Base-by-base conservation (phyloP, 2,888 invertebrate species). In the Rotaria socialis region DNA sequence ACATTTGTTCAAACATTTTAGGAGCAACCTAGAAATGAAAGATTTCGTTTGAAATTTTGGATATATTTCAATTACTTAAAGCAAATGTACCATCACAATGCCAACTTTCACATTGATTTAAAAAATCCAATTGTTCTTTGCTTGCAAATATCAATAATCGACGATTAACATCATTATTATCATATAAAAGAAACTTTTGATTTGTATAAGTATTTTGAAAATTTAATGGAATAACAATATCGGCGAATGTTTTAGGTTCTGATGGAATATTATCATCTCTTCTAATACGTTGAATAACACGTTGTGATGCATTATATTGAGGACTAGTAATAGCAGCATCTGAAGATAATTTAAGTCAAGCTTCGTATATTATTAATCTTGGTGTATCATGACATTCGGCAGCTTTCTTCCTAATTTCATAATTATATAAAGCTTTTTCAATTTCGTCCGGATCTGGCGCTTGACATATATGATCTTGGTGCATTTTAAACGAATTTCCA, bases 361-460 rank as follows among this genome's bases (percentile, higher is more conserved):
- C 60, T n/a, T 60, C 60, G 24, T 60, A n/a, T 60, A 60, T 60
- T n/a, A 60, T 60, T 60, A 60, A 60, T 60, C 60, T 60, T 60
- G 60, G 60, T 19, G 60, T 5, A 60, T 6, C 60, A 60, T 60
- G 60, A 60, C 60, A 60, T 60, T 60, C n/a, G 4, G 24, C 60
- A 6, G 60, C 60, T 27, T 24, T 56, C 60, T 6, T 24, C 27
- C 60, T 60, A 60, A 60, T 60, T 60, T 60, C 60, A 60, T 60
- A 27, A 60, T 60, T 60, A 27, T 7, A 60, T 27, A 60, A 24
- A 60, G 60, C 60, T 60, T 60, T 60, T 11, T 60, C 60, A 60
- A 60, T 60, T 60, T 60, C 60, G 27, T 60, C 27, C 27, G 60
- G 60, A 60, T 60, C 60, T 60, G 60, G 11, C n/a, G 60, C 60